Percentiles rank a stretch among this genome's conserved stretches.
Evolutionary conservation across 2,113 vertebrate genomes (phyloP).

Genomic region (Pica pica): DNA sequence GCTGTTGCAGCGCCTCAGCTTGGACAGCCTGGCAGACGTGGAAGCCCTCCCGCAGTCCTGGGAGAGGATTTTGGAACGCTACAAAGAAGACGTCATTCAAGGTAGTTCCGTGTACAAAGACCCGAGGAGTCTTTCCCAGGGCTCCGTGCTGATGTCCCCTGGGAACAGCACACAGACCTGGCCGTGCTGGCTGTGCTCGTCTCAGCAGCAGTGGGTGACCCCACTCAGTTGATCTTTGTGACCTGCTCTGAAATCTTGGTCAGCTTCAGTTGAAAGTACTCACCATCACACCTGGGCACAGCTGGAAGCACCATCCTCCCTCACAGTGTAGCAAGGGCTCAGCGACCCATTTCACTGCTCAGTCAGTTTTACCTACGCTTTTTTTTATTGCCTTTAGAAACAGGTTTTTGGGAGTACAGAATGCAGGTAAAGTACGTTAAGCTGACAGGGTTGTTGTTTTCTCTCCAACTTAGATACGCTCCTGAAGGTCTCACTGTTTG

Average conservation of each 20-base stretch:
- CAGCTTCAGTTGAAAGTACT: rapidly evolving
- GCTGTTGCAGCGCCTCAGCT: conserved; percentile 74
- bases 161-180: rapidly evolving
- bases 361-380: rapidly evolving
- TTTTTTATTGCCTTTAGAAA: background rate
- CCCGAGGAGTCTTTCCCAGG: rapidly evolving
- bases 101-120: conserved; percentile 34
- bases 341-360: rapidly evolving
- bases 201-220: background rate
- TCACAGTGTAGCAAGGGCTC: rapidly evolving
- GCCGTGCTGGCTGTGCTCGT: background rate
- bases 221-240: rapidly evolving
- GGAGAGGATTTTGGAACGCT: conserved; percentile 68
- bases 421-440: background rate
- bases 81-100: conserved; percentile 62
- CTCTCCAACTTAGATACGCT: conserved; percentile 74
- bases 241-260: background rate
- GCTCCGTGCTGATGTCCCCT: rapidly evolving
- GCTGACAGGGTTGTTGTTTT: background rate
- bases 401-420: background rate
- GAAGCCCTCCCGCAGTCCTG: conserved; percentile 76
- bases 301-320: background rate
- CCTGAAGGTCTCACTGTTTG: conserved; percentile 81
- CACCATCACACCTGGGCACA: rapidly evolving
- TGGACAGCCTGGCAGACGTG: conserved; percentile 66